phyloP scores from a whole-genome alignment of 2,113 vertebrate genomes.

The Gadus chalcogrammus region DNA sequence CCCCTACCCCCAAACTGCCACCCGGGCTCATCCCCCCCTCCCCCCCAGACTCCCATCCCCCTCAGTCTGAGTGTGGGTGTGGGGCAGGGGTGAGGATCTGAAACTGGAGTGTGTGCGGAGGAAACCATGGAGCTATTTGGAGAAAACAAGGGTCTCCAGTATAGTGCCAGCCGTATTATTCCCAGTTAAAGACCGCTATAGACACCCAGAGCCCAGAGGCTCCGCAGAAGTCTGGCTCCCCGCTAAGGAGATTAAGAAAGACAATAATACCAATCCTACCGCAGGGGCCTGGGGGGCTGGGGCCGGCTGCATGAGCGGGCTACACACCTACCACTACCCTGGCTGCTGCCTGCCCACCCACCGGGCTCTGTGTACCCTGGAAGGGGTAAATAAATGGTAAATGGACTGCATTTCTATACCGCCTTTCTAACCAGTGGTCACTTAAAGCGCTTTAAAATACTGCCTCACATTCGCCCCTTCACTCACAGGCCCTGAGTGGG shows the following conservation, averaged over 20 bases:
- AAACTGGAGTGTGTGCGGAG: background rate
- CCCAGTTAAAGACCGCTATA: conserved; percentile 1
- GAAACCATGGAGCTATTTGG: background rate
- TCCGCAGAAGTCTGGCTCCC: conserved; percentile 15
- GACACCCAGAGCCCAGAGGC: conserved; percentile 18
- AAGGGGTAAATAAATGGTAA: conserved; percentile 26
- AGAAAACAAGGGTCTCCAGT: background rate
- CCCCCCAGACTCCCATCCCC: background rate
- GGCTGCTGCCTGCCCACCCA: conserved; percentile 15
- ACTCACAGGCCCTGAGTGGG: no score
- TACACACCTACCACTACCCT: conserved; percentile 9
- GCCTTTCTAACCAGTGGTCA: no score
- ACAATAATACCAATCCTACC: conserved; percentile 46
- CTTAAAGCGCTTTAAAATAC: no score
- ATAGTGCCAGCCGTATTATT: background rate
- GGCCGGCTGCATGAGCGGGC: conserved; percentile 7
- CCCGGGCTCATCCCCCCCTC: background rate
- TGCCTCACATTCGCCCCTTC: no score
- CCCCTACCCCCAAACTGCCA: conserved; percentile 49
- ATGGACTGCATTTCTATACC: no score
- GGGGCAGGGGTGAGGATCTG: background rate
- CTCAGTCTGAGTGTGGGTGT: no score
- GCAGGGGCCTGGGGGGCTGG: conserved; percentile 30
- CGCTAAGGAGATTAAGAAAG: conserved; percentile 40
- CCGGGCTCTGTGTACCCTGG: conserved; percentile 35